phyloP scores from a whole-genome alignment of 2,113 vertebrate species.

The Ahaetulla prasina region DNA sequence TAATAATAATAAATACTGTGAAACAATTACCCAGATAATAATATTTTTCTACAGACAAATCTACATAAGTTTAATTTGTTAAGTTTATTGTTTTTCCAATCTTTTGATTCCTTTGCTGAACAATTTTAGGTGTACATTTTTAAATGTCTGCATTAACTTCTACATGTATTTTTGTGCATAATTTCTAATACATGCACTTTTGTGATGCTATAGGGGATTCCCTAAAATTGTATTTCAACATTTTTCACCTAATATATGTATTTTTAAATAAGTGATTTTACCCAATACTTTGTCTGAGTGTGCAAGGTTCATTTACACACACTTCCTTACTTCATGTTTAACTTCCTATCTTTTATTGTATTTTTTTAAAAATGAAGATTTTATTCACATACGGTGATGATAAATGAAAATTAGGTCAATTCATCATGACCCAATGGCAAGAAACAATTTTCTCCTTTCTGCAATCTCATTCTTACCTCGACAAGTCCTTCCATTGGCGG shows the following conservation, averaged over 20 bases:
- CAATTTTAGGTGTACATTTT: background rate
- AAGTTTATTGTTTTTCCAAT: background rate
- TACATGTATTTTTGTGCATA: background rate
- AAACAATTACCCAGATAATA: background rate
- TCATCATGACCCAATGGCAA: background rate
- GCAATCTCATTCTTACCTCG: constrained; percentile 70
- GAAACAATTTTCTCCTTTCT: background rate
- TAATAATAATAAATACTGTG: background rate
- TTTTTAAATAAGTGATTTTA: background rate
- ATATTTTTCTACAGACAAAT: background rate
- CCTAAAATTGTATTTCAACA: background rate
- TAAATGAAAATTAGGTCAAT: background rate
- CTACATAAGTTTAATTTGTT: background rate
- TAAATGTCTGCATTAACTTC: background rate
- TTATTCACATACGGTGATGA: background rate
- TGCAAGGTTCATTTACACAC: background rate
- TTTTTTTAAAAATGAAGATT: background rate
- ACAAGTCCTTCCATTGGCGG: constrained; percentile 84
- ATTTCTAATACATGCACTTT: background rate
- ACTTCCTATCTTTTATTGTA: background rate
- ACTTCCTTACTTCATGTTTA: background rate
- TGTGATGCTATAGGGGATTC: background rate
- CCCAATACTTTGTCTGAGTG: background rate
- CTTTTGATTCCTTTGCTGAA: background rate
- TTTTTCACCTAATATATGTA: background rate